phyloP scores from a whole-genome alignment of 2,888 invertebrate genomes.

The Chymomyza fuscimana region DNA sequence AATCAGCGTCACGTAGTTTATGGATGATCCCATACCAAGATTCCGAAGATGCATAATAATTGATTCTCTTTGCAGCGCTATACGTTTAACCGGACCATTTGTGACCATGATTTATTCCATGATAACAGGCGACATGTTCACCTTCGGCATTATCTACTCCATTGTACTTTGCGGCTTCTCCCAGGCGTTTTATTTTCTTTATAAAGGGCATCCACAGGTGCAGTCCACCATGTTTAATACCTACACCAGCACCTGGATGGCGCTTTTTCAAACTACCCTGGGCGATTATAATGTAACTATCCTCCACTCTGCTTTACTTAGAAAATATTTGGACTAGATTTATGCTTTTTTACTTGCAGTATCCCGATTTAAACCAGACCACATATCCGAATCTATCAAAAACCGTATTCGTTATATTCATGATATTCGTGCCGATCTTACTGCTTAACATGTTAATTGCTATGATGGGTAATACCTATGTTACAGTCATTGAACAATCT shows the following conservation, averaged over 20 bases:
- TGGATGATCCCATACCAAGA: too few relatives aligned
- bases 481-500: constrained; percentile 97
- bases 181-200: constrained; percentile 96
- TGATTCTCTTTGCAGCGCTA: constrained; percentile 84
- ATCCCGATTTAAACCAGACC: constrained; percentile 93
- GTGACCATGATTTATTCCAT: constrained; percentile 99
- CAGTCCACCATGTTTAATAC: constrained; percentile 90
- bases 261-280: constrained; percentile 97
- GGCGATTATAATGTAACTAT: constrained; percentile 96
- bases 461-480: constrained; percentile 99
- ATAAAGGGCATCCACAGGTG: constrained; percentile 92
- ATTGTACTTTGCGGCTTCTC: constrained; percentile 97
- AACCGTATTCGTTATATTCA: constrained; percentile 97
- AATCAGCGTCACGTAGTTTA: too few relatives aligned
- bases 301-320: not conserved
- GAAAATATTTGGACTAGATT: too few relatives aligned
- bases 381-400: constrained; percentile 96
- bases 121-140: constrained; percentile 99
- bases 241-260: constrained; percentile 97
- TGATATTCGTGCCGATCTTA: constrained; percentile 98
- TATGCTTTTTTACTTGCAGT: constrained; percentile 82
- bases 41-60: not conserved
- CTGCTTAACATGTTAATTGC: constrained; percentile 98
- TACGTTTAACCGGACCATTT: constrained; percentile 97
- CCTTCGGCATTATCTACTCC: constrained; percentile 97